A percentile compares a stretch with the other conserved stretches of the same genome.
Conservation (phyloP, 2,888 invertebrate genomes). For the Meganola albula region DNA sequence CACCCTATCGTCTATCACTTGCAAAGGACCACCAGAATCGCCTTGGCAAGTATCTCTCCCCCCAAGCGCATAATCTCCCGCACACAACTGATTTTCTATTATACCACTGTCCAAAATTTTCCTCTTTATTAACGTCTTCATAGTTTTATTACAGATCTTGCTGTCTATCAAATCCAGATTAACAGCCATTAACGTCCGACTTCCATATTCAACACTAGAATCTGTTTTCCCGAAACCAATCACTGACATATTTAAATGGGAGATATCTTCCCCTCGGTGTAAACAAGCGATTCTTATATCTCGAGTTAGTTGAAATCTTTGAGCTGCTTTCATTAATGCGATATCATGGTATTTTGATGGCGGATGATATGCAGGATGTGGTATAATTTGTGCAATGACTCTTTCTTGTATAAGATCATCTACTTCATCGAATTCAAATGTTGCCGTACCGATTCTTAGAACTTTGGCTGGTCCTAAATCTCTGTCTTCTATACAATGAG, state of each 20-base stretch:
- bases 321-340: slow-evolving; percentile 77
- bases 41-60: slow-evolving; percentile 72
- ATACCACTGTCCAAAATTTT: slow-evolving; percentile 53
- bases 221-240: slow-evolving; percentile 80
- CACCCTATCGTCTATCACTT: slow-evolving; percentile 53
- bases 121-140: slow-evolving; percentile 55
- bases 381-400: slow-evolving; percentile 51
- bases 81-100: slow-evolving; percentile 56
- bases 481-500: slow-evolving; percentile 61
- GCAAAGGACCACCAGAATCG: slow-evolving; percentile 70
- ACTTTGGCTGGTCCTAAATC: slow-evolving; percentile 67
- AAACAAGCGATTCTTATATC: slow-evolving; percentile 81
- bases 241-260: slow-evolving; percentile 63
- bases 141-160: slow-evolving; percentile 52
- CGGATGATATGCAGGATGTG: slow-evolving; percentile 77
- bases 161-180: slow-evolving; percentile 57
- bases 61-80: slow-evolving; percentile 64
- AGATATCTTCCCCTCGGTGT: slow-evolving; percentile 41
- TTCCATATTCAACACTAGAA: slow-evolving; percentile 55
- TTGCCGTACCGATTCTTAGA: slow-evolving; percentile 74
- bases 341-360: slow-evolving; percentile 81
- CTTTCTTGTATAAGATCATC: slow-evolving; percentile 74
- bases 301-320: slow-evolving; percentile 64
- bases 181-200: slow-evolving; percentile 68
- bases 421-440: slow-evolving; percentile 67